Percentiles rank a stretch among this genome's conserved stretches.
These are phyloP conservation scores for Pangasius macronema DNA, from an alignment of 2,797 vertebrate species.

Conservation along the genomic window DNA sequence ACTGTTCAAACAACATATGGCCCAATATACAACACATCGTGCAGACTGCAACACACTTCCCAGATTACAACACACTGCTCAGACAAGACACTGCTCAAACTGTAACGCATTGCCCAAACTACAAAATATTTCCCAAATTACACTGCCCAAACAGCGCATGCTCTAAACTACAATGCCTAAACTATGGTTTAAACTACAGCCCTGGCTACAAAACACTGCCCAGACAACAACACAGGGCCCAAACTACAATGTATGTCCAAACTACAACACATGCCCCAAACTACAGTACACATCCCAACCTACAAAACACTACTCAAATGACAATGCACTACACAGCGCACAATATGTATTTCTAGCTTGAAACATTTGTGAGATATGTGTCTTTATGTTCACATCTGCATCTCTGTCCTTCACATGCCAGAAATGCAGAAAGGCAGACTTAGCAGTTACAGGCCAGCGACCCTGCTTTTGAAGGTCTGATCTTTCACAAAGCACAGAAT, in stretches of 20 bases:
- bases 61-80: not conserved
- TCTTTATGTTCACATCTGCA: slow-evolving; percentile 17
- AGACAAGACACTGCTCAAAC: not conserved
- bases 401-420: slow-evolving; percentile 35
- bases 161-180: not conserved
- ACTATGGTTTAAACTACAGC: not conserved
- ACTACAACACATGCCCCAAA: not conserved
- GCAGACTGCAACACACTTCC: not conserved
- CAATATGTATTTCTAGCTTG: not conserved
- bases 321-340: not conserved
- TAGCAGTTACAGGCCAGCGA: slow-evolving; percentile 41
- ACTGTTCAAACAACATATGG: not conserved
- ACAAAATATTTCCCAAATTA: not conserved
- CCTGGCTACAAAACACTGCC: not conserved
- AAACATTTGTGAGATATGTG: not conserved
- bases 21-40: not conserved
- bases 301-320: not conserved
- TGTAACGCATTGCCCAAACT: not conserved
- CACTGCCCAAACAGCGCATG: not conserved
- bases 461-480: slow-evolving; percentile 41
- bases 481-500: slow-evolving; percentile 44
- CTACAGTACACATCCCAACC: not conserved
- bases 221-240: no score
- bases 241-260: not conserved
- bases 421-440: slow-evolving; percentile 19